A percentile compares a stretch with the other conserved stretches of the same genome.
These are phyloP conservation scores for Stegodyphus mimosarum DNA, from an alignment of 1,140 invertebrate species.

Conservation along the genomic window DNA sequence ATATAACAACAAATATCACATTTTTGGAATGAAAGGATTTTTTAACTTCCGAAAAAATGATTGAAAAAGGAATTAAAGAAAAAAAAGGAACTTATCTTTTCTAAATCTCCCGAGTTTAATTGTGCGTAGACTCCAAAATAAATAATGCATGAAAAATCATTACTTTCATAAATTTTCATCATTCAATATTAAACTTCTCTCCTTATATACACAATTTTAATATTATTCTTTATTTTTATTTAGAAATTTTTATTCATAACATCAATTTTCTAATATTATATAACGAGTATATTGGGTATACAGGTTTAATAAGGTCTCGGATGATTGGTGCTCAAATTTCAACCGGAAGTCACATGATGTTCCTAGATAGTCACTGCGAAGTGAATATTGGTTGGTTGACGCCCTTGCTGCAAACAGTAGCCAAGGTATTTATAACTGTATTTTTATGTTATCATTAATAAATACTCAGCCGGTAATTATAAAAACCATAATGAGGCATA, in stretches of 20 bases:
- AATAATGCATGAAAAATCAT: too few species aligned
- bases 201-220: background rate
- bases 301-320: slow-evolving; percentile 82
- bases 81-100: too few species aligned
- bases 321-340: slow-evolving; percentile 90
- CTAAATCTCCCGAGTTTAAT: too few species aligned
- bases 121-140: too few species aligned
- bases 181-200: background rate
- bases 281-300: background rate
- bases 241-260: background rate
- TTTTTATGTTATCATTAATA: too few species aligned
- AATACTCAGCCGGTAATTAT: too few species aligned
- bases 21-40: too few species aligned
- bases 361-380: slow-evolving; percentile 97
- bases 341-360: slow-evolving; percentile 90
- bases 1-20: too few species aligned
- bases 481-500: too few species aligned
- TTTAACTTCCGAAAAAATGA: too few species aligned
- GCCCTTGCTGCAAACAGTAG: slow-evolving; percentile 90
- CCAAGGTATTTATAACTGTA: slow-evolving; percentile 73
- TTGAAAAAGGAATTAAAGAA: too few species aligned
- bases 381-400: slow-evolving; percentile 97
- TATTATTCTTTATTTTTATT: background rate
- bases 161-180: too few species aligned
- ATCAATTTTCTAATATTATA: background rate